Evolutionary conservation across 2,113 vertebrate species (phyloP), one percentile per base, ranked within the genome.

Genomic region (Ceyx margarethae): DNA sequence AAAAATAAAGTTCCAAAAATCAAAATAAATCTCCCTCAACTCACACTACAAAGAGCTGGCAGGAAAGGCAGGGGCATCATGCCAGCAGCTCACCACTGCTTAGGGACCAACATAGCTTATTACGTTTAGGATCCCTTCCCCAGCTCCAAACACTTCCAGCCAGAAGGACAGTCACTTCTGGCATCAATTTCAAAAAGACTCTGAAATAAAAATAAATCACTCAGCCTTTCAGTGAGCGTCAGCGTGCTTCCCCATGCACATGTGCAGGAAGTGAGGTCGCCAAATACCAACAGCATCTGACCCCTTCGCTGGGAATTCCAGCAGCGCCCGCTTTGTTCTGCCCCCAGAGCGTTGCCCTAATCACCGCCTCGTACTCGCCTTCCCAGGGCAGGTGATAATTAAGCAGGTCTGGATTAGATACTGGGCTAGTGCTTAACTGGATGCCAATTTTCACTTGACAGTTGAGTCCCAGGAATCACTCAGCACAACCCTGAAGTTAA

Each of bases 121-220:
- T 88, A 90, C 67, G 61, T 42, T 57, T 40, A 84, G 65, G 79
- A 92, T 93, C 80, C 64, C 66, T 81, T 85, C 87, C 40, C 43
- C 9, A 4, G 58, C 66, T 92, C 89, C 66, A 65, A 81, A 89
- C 45, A 35, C n/a, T 94, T 85, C 68, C 77, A 91, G 85, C 77
- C 88, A 90, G 92, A 85, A 94, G 83, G 92, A 94, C 83, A 83
- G 89, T 89, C 78, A 56, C 58, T 25, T 4, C 91, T 94, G 96
- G 95, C 96, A 95, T 57, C 42, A 66, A 81, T 93, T 96, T 96
- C 94, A 95, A 90, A 95, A 95, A 90, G 89, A 89, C 71, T 68
- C n/a, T 62, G 90, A 80, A 95, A 94, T 89, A 93, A 93, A 94
- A 96, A 96, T 95, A 96, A 95, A 96, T 97, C 94, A 93, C 77